A percentile compares a stretch with the other conserved stretches of the same genome.
Conservation (phyloP, 2,797 vertebrate genomes). For the Tamandua tetradactyla region DNA sequence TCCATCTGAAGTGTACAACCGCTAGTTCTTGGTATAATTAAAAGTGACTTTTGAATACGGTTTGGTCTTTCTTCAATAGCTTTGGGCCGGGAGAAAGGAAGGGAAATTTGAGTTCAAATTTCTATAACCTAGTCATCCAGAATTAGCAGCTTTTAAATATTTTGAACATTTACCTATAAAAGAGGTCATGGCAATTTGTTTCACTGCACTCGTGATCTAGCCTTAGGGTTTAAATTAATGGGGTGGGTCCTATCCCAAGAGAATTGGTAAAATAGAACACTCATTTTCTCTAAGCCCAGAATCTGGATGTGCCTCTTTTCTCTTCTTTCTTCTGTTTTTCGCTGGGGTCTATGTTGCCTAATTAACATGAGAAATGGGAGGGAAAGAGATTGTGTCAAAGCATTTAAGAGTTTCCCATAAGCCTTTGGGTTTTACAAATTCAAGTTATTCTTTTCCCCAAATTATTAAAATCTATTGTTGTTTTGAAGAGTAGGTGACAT, state of each 20-base stretch:
- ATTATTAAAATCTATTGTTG: neutral
- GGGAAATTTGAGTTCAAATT: conserved; percentile 44
- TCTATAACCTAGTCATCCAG: conserved; percentile 16
- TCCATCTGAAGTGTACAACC: no score
- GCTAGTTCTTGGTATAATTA: no score
- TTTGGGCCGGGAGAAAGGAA: conserved; percentile 23
- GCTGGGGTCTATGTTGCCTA: neutral
- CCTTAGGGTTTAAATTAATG: neutral
- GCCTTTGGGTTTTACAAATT: neutral
- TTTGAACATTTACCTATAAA: neutral
- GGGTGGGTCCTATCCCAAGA: neutral
- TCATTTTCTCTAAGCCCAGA: neutral
- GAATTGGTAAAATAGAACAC: neutral
- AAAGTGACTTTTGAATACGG: conserved; percentile 66
- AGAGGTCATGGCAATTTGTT: neutral
- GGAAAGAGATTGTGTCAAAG: neutral
- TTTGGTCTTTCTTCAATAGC: conserved; percentile 42
- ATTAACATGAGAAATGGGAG: neutral
- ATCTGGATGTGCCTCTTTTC: neutral
- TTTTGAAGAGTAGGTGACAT: neutral
- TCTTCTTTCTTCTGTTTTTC: neutral
- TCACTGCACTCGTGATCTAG: neutral
- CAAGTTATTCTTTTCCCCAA: neutral
- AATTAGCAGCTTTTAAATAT: conserved; percentile 32
- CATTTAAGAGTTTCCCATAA: neutral